Percentiles rank a stretch among this genome's conserved stretches.
Evolutionary conservation across 2,797 vertebrate species (phyloP).

Genomic region (Philypnodon macrostomus): DNA sequence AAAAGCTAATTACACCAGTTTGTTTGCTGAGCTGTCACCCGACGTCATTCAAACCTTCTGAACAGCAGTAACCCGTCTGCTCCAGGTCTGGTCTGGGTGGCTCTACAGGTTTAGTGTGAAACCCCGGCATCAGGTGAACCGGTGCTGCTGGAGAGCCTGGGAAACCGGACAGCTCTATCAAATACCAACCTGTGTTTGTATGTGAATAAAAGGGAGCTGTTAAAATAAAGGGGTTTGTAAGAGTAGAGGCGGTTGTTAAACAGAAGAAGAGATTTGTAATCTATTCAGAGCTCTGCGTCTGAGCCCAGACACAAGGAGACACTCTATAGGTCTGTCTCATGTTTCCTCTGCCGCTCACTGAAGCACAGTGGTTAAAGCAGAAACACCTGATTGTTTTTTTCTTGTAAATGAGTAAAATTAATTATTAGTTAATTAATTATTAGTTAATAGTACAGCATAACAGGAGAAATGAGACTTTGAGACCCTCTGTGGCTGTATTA

Average conservation of each 20-base stretch:
- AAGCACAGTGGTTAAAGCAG: no score
- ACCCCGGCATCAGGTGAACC: neutral
- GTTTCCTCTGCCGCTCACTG: no score
- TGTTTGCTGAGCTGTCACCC: neutral
- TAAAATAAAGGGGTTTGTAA: neutral
- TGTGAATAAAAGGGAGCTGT: neutral
- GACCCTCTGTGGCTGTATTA: no score
- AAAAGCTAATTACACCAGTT: no score
- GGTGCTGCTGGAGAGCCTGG: neutral
- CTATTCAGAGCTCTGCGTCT: neutral
- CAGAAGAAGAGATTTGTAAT: slow-evolving; percentile 2
- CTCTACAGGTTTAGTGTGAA: slow-evolving; percentile 28
- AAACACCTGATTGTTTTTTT: no score
- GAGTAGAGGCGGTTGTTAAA: neutral
- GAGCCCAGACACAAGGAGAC: neutral
- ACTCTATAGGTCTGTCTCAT: neutral
- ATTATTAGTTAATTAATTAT: no score
- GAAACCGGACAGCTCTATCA: neutral
- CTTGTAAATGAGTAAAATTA: no score
- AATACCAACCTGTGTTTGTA: neutral
- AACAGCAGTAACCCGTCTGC: neutral
- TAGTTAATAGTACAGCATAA: no score
- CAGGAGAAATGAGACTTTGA: no score
- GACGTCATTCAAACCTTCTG: neutral
- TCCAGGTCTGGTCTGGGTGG: slow-evolving; percentile 7